phyloP scores from a whole-genome alignment of 2,113 vertebrate genomes.

The Tamias sibiricus region DNA sequence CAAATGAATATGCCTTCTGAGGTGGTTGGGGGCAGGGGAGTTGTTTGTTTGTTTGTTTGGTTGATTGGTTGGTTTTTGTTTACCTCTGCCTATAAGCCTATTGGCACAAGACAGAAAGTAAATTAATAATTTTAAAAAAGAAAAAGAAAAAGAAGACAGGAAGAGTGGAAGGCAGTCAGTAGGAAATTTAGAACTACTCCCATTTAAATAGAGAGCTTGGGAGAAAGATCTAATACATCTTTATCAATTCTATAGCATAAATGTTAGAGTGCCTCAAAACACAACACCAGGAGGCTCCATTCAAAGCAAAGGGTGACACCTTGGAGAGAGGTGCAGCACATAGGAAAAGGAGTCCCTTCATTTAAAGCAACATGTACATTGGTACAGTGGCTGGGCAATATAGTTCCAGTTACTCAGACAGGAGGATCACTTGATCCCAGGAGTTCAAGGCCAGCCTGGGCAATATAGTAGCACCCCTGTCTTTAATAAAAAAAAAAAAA shows the following conservation, averaged over 20 bases:
- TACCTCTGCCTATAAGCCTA: not conserved
- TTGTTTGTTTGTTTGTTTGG: no score
- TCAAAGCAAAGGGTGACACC: not conserved
- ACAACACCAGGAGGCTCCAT: not conserved
- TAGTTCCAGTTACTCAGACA: not conserved
- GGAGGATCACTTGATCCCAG: not conserved
- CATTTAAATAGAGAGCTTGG: not conserved
- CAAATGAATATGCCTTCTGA: not conserved
- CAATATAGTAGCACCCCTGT: not conserved
- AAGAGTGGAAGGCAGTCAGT: not conserved
- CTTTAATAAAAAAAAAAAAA: not conserved
- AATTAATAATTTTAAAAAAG: no score
- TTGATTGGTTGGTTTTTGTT: not conserved
- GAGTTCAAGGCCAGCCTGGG: not conserved
- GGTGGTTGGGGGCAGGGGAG: not conserved
- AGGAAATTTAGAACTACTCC: not conserved
- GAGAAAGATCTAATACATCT: not conserved
- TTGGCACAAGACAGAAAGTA: not conserved
- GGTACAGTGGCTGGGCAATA: no score
- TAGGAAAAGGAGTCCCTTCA: not conserved
- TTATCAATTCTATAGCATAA: not conserved
- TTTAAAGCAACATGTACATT: not conserved
- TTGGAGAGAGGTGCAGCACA: rapidly evolving
- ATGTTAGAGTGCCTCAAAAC: not conserved
- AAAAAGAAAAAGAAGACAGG: not conserved